These are phyloP conservation scores for Psilopsiagon aymara DNA, from an alignment of 2,113 vertebrate species.

Conservation along the genomic window DNA sequence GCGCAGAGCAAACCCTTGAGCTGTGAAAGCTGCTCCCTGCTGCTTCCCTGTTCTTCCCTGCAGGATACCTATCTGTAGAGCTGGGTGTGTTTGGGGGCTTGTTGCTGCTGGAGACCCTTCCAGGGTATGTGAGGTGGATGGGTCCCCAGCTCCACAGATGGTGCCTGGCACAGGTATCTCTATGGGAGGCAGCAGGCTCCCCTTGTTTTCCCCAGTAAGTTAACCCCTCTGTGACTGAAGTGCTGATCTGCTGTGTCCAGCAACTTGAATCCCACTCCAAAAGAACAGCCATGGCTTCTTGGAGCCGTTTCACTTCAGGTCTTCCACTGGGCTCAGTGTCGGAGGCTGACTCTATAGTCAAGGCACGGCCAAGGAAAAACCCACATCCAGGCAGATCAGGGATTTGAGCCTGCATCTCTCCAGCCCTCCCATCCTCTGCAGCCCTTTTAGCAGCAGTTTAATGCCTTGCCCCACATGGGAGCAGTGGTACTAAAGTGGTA, in stretches of 20 bases:
- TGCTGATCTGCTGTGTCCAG: not conserved
- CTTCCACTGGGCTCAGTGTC: not conserved
- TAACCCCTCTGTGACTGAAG: not conserved
- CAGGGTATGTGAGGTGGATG: not conserved
- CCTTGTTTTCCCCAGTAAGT: not conserved
- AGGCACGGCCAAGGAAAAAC: not conserved
- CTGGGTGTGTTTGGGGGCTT: not conserved
- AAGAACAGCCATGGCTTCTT: not conserved
- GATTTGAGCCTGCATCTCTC: not conserved
- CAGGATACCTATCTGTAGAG: not conserved
- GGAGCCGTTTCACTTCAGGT: not conserved
- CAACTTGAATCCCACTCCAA: not conserved
- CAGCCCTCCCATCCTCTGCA: not conserved
- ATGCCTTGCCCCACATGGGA: not conserved
- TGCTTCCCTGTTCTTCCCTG: not conserved
- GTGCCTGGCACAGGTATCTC: no score
- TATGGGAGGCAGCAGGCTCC: no score
- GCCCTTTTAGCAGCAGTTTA: not conserved
- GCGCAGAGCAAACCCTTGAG: not conserved
- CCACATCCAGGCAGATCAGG: not conserved
- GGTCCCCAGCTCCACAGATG: not conserved
- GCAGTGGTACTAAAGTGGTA: not conserved
- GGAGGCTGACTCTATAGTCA: not conserved
- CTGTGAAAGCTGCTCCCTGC: not conserved
- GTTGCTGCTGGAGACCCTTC: not conserved